Evolutionary conservation across 2,113 vertebrate species (phyloP).

Genomic region (Pangasianodon gigas): DNA sequence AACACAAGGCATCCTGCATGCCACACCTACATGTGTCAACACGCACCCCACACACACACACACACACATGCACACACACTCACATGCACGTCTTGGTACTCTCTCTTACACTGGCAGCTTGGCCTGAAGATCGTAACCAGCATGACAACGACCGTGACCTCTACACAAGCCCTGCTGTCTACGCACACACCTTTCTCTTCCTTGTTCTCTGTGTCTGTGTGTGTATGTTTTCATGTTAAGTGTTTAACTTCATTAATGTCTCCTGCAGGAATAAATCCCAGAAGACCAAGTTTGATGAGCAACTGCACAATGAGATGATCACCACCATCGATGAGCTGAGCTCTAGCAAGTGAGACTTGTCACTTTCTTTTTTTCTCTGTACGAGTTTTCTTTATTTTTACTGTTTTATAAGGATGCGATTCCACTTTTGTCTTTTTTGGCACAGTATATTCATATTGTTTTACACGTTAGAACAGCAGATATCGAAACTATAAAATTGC

Average conservation of each 20-base stretch:
- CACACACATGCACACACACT: constrained; percentile 14
- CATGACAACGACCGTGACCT: constrained; percentile 44
- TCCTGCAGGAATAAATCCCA: constrained; percentile 85
- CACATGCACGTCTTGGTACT: constrained; percentile 15
- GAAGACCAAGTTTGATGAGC: constrained; percentile 89
- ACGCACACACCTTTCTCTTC: constrained; percentile 40
- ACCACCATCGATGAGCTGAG: constrained; percentile 92
- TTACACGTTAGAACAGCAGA: neutral
- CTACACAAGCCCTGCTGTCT: constrained; percentile 2
- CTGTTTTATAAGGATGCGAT: neutral
- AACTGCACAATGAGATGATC: constrained; percentile 91
- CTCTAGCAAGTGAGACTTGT: constrained; percentile 80
- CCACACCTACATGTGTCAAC: constrained; percentile 27
- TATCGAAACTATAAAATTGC: neutral
- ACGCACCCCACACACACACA: neutral
- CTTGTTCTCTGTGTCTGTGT: neutral
- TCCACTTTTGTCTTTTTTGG: neutral
- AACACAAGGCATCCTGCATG: constrained; percentile 59
- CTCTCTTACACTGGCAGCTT: neutral
- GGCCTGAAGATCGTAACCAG: constrained; percentile 31
- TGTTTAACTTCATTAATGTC: constrained; percentile 53
- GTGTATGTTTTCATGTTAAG: neutral
- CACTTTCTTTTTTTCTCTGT: neutral
- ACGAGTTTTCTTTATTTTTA: neutral
- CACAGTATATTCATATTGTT: neutral